These are phyloP conservation scores for Chironomus riparius DNA, from an alignment of 2,888 invertebrate species.

Conservation along the genomic window DNA sequence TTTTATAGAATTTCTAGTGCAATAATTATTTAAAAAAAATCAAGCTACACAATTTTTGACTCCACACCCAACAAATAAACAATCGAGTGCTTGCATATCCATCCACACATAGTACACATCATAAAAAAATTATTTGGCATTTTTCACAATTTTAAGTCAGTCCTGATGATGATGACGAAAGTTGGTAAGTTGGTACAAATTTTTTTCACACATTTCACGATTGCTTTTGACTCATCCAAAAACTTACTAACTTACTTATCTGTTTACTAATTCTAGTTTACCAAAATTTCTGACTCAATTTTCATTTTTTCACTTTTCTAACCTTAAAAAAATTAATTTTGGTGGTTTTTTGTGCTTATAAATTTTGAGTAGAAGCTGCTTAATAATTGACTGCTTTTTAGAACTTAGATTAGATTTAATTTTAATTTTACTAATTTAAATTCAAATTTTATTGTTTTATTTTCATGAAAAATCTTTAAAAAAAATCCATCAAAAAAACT, in stretches of 20 bases:
- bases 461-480: not conserved
- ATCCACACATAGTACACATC: too few species aligned
- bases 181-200: too few species aligned
- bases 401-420: not conserved
- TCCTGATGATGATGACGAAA: too few species aligned
- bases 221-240: too few species aligned
- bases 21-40: not conserved
- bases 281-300: not conserved
- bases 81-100: too few species aligned
- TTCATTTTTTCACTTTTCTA: not conserved
- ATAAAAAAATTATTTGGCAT: too few species aligned
- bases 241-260: too few species aligned
- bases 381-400: not conserved
- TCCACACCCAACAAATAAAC: not conserved
- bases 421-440: not conserved
- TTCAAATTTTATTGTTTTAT: not conserved
- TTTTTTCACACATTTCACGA: too few species aligned
- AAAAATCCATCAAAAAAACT: not conserved
- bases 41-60: not conserved
- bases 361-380: not conserved
- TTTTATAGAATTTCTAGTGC: not conserved
- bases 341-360: not conserved
- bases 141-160: too few species aligned
- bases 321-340: not conserved
- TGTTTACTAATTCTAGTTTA: too few species aligned